A percentile compares a stretch with the other conserved stretches of the same genome.
Conservation (phyloP, 2,888 invertebrate species). For the Drosophila colorata region DNA sequence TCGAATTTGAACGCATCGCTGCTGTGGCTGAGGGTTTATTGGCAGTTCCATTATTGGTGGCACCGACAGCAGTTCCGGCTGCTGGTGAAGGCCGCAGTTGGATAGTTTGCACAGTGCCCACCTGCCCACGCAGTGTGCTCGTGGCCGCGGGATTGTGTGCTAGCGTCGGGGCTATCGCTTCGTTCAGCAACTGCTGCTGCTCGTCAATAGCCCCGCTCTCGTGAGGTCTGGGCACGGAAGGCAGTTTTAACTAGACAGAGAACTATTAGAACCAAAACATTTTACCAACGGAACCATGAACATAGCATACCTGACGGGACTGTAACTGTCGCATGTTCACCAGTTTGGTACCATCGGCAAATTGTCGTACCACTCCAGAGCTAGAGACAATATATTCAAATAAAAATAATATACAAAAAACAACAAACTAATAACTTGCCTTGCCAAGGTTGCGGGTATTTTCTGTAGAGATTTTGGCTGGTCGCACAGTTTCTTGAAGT, state of each 20-base stretch:
- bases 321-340: constrained; percentile 72
- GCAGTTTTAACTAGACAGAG: constrained; percentile 57
- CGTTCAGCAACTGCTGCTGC: constrained; percentile 41
- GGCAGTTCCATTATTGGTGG: constrained; percentile 54
- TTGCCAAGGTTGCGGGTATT: constrained; percentile 77
- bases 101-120: constrained; percentile 74
- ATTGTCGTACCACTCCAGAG: constrained; percentile 76
- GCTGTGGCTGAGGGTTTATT: constrained; percentile 35
- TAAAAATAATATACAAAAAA: not conserved
- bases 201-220: constrained; percentile 47
- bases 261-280: not conserved
- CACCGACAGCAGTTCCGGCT: constrained; percentile 26
- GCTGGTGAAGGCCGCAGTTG: constrained; percentile 61
- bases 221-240: constrained; percentile 34
- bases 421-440: constrained; percentile 50
- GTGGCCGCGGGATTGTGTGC: constrained; percentile 45
- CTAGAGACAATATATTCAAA: constrained; percentile 41
- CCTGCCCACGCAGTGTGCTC: constrained; percentile 70
- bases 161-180: constrained; percentile 23
- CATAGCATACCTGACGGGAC: constrained; percentile 68
- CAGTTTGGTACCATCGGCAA: constrained; percentile 70
- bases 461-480: constrained; percentile 81
- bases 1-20: constrained; percentile 34
- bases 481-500: constrained; percentile 84
- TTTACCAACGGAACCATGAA: not conserved